Evolutionary conservation across 2,113 vertebrate genomes (phyloP).

Genomic region (Cyphomyrus plagiostoma): DNA sequence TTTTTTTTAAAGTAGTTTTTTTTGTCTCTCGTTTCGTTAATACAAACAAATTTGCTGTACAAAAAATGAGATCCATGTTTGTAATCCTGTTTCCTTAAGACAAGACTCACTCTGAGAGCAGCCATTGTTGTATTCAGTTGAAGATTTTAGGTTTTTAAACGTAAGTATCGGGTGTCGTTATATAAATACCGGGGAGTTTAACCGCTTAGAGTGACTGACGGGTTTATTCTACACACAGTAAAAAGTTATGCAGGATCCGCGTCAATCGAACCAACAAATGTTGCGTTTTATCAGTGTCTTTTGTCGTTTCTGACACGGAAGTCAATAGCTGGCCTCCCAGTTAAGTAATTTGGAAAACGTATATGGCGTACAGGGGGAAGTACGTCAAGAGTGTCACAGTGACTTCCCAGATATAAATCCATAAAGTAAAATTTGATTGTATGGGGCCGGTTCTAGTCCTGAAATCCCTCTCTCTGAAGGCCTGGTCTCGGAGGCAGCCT

Average conservation of each 20-base stretch:
- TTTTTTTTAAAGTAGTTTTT: not conserved
- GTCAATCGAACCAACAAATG: not conserved
- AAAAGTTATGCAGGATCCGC: not conserved
- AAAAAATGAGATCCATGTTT: not conserved
- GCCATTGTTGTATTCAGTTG: not conserved
- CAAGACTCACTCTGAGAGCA: not conserved
- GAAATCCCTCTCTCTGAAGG: not conserved
- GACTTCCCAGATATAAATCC: slow-evolving; percentile 11
- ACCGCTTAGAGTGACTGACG: not conserved
- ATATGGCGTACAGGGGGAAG: not conserved
- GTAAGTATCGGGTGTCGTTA: not conserved
- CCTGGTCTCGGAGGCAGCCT: not conserved
- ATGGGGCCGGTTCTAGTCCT: not conserved
- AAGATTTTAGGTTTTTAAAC: not conserved
- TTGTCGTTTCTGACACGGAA: not conserved
- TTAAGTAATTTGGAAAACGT: slow-evolving; percentile 1
- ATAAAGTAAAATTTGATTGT: not conserved
- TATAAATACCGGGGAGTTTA: not conserved
- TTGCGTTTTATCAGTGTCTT: not conserved
- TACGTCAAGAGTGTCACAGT: not conserved
- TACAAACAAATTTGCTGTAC: not conserved
- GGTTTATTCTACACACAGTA: not conserved
- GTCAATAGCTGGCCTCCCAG: not conserved
- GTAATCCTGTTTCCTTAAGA: not conserved
- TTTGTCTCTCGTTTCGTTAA: not conserved